Evolutionary conservation across 53 echinoderm and acorn worm genomes (phyloP).

Genomic region (Apostichopus leukothele): DNA sequence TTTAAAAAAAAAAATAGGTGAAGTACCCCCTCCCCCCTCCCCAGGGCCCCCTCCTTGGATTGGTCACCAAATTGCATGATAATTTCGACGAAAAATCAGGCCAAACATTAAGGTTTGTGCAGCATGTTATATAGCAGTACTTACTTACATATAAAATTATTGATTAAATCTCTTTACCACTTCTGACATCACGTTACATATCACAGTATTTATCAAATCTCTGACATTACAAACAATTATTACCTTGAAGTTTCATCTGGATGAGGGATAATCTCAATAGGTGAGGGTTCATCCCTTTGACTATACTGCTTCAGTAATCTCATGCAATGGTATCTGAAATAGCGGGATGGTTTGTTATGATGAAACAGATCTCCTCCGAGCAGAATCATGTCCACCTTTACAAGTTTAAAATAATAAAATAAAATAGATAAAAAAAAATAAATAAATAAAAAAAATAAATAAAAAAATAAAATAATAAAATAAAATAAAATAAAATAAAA

Average conservation of each 20-base stretch:
- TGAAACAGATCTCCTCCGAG: slow-evolving; percentile 93
- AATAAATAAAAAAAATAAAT: not conserved
- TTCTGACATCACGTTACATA: too few relatives aligned
- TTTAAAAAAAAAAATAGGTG: too few relatives aligned
- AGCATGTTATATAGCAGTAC: too few relatives aligned
- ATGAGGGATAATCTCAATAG: slow-evolving; percentile 52
- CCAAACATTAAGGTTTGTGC: too few relatives aligned
- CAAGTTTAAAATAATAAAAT: not conserved
- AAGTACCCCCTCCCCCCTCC: too few relatives aligned
- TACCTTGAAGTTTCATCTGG: not conserved
- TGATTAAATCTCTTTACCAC: too few relatives aligned
- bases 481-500: not conserved
- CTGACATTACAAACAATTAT: too few relatives aligned
- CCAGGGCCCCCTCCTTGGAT: too few relatives aligned
- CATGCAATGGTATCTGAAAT: slow-evolving; percentile 82
- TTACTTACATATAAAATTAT: too few relatives aligned
- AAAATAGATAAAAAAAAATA: not conserved
- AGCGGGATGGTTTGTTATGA: slow-evolving; percentile 89
- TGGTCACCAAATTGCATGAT: too few relatives aligned
- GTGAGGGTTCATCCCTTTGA: slow-evolving; percentile 79
- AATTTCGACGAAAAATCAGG: too few relatives aligned
- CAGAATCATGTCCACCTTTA: slow-evolving; percentile 91
- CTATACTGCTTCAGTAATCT: slow-evolving; percentile 79
- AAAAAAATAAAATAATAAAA: not conserved
- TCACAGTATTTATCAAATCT: too few relatives aligned